These are phyloP conservation scores for Lepidocolaptes lacrymiger DNA, from an alignment of 2,797 vertebrate species.

Conservation along the genomic window DNA sequence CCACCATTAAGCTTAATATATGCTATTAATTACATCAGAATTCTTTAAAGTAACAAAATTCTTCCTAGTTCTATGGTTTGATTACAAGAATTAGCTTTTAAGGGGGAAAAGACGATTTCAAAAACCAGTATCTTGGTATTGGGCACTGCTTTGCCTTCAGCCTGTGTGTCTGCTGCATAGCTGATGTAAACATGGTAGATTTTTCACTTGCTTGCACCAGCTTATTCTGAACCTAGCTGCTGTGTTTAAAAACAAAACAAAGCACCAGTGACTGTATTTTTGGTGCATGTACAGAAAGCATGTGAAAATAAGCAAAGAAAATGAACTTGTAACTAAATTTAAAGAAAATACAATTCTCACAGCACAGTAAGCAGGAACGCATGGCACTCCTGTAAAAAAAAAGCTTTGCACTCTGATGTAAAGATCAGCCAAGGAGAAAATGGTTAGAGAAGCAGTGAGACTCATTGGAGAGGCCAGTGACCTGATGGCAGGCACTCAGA, in stretches of 20 bases:
- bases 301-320: constrained; percentile 20
- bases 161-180: background rate
- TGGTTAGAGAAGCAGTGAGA: background rate
- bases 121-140: background rate
- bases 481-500: background rate
- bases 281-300: background rate
- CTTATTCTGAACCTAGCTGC: background rate
- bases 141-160: background rate
- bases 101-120: background rate
- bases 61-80: background rate
- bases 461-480: background rate
- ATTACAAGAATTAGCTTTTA: background rate
- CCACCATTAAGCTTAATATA: background rate
- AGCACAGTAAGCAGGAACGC: background rate
- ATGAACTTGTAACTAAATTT: constrained; percentile 18
- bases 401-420: background rate
- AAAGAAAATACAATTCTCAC: background rate
- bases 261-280: constrained; percentile 5
- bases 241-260: constrained; percentile 33
- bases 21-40: background rate
- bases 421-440: constrained; percentile 48
- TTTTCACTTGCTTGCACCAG: constrained; percentile 10
- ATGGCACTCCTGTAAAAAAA: background rate
- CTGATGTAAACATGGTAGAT: background rate
- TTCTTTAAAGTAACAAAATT: background rate